Percentiles rank a stretch among this genome's conserved stretches.
Evolutionary conservation across 2,888 invertebrate species (phyloP).

Genomic region (Ptycholaimellus sp.): DNA sequence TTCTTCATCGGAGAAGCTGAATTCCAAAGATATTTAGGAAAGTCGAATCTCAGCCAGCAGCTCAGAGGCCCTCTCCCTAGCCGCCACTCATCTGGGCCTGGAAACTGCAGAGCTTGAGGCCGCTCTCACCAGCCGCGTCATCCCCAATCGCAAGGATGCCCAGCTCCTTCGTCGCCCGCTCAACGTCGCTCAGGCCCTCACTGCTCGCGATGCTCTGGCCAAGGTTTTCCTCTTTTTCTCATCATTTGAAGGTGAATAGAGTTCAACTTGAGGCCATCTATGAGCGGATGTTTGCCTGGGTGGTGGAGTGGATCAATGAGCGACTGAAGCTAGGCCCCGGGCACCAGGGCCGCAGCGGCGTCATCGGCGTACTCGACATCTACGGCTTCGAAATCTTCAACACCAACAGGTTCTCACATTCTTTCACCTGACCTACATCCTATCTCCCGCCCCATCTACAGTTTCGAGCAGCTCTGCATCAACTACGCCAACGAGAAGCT

Average conservation of each 20-base stretch:
- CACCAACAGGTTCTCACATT: conserved; percentile 47
- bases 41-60: conserved; percentile 7
- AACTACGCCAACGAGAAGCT: conserved; percentile 97
- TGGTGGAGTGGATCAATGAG: conserved; percentile 67
- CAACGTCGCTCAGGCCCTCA: conserved; percentile 54
- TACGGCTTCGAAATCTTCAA: conserved; percentile 98
- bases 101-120: conserved; percentile 42
- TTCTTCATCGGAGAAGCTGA: conserved; percentile 39
- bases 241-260: neutral
- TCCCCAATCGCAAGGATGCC: conserved; percentile 75
- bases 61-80: conserved; percentile 28
- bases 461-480: conserved; percentile 86
- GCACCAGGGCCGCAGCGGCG: conserved; percentile 40
- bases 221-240: conserved; percentile 36
- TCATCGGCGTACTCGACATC: conserved; percentile 86
- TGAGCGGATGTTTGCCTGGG: conserved; percentile 75
- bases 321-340: conserved; percentile 38
- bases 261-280: conserved; percentile 37
- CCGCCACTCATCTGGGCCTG: conserved; percentile 41
- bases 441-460: conserved; percentile 14
- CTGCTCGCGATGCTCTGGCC: conserved; percentile 68
- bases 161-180: conserved; percentile 73
- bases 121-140: conserved; percentile 59
- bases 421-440: neutral
- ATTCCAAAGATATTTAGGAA: too few relatives aligned